phyloP scores from a whole-genome alignment of 2,797 vertebrate species.

The Silurus lanzhouensis region DNA sequence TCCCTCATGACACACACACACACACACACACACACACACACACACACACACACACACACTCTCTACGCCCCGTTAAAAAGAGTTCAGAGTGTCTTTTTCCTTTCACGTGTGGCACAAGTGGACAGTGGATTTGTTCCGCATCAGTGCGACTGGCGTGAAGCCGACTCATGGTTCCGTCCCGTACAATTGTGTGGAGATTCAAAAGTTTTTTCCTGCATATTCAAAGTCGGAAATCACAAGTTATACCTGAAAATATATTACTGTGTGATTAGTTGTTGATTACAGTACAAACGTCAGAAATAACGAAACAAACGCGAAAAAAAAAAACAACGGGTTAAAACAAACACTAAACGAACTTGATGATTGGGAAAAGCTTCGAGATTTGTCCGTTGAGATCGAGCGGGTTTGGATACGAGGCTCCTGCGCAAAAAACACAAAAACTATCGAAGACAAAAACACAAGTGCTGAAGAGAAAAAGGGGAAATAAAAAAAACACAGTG shows the following conservation, averaged over 20 bases:
- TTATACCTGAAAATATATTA: constrained; percentile 69
- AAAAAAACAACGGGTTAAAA: background rate
- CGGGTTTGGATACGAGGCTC: constrained; percentile 5
- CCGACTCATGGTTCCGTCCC: constrained; percentile 56
- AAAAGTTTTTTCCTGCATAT: constrained; percentile 56
- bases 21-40: constrained; percentile 2
- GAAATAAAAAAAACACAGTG: background rate
- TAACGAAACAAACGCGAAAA: constrained; percentile 19
- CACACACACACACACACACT: too few species aligned
- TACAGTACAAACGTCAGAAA: constrained; percentile 53
- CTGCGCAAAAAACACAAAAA: background rate
- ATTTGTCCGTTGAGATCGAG: background rate
- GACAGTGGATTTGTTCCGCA: constrained; percentile 67
- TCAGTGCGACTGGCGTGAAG: constrained; percentile 39
- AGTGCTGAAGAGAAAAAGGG: background rate
- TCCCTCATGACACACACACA: constrained; percentile 67
- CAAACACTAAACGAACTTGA: background rate
- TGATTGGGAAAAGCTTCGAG: constrained; percentile 15
- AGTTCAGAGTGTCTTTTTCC: background rate
- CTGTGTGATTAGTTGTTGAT: constrained; percentile 65
- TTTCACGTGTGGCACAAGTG: constrained; percentile 70
- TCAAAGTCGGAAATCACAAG: constrained; percentile 30
- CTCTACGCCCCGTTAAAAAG: constrained; percentile 60
- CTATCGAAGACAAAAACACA: background rate
- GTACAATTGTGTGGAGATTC: constrained; percentile 59